Conservation (phyloP, 2,113 vertebrate genomes). For the Stomatorhinus ivindoensis region DNA sequence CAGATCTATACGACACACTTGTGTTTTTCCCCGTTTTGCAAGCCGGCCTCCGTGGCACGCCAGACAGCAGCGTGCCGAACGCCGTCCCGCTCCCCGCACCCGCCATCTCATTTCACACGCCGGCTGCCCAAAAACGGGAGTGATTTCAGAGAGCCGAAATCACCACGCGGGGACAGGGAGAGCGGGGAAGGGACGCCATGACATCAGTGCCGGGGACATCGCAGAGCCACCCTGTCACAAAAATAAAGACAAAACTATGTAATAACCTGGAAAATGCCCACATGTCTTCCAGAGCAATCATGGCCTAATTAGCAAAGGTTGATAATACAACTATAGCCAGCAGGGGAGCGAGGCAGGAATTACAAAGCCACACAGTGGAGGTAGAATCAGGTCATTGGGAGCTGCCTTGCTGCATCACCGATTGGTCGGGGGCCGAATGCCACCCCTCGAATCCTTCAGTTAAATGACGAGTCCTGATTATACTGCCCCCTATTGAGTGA, state of each 20-base stretch:
- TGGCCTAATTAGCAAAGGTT: not conserved
- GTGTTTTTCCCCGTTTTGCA: not conserved
- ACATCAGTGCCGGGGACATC: not conserved
- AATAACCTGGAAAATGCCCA: not conserved
- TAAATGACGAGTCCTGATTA: not conserved
- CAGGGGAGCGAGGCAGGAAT: not conserved
- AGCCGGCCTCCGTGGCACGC: not conserved
- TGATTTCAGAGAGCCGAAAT: not conserved
- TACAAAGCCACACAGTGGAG: not conserved
- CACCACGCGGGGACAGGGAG: not conserved
- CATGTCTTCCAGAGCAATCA: constrained; percentile 8
- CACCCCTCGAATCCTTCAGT: not conserved
- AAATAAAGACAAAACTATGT: not conserved
- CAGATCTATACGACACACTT: not conserved
- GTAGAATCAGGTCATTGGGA: not conserved
- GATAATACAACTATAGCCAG: not conserved
- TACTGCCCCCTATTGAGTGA: not conserved
- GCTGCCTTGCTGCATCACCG: not conserved
- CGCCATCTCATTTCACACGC: not conserved
- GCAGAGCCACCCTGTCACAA: not conserved
- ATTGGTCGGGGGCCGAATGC: not conserved
- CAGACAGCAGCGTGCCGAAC: not conserved
- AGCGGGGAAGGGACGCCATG: not conserved
- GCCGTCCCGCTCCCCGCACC: no score
- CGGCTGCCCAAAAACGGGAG: not conserved